Conservation (phyloP, 2,797 vertebrate species). For the Sternotherus odoratus region DNA sequence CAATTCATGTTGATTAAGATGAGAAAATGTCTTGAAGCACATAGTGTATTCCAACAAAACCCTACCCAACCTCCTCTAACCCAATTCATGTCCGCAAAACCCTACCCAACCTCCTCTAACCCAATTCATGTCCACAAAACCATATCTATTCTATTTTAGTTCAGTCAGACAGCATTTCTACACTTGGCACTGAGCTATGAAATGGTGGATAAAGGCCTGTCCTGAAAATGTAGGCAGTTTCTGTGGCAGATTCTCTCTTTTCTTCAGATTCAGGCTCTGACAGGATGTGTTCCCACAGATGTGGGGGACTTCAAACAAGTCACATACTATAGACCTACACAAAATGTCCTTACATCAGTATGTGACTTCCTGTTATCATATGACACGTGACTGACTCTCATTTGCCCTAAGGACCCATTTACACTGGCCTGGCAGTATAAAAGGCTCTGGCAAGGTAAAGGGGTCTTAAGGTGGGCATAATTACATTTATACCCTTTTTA, state of each 20-base stretch:
- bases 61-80: background rate
- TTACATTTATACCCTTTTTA: background rate
- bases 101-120: too few relatives aligned
- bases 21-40: background rate
- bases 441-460: background rate
- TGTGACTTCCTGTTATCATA: background rate
- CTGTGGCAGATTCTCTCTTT: background rate
- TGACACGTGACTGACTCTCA: background rate
- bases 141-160: accelerated
- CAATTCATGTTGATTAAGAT: accelerated
- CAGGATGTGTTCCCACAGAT: background rate
- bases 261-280: background rate
- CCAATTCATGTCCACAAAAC: background rate
- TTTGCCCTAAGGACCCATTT: too few relatives aligned
- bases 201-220: background rate
- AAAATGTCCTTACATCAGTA: background rate
- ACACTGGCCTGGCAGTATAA: background rate
- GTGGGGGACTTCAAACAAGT: background rate
- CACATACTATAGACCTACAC: background rate
- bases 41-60: background rate
- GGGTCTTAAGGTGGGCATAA: background rate
- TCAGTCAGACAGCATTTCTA: background rate
- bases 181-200: background rate
- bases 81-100: background rate
- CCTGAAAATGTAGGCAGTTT: background rate